phyloP scores from a whole-genome alignment of 2,113 vertebrate species.

The Coryphaenoides rupestris region DNA sequence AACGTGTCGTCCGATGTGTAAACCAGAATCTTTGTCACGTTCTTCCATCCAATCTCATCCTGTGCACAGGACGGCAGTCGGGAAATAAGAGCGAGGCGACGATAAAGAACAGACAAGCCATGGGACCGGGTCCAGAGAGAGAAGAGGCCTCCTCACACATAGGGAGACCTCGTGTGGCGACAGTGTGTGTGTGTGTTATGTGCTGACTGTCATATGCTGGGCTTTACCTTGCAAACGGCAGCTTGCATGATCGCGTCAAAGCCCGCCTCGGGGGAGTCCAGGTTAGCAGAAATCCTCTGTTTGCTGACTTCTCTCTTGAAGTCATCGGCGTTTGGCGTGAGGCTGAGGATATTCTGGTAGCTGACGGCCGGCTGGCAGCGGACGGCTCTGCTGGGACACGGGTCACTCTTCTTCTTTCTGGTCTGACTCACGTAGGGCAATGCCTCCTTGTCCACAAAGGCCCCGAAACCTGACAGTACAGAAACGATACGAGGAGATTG shows the following conservation, averaged over 20 bases:
- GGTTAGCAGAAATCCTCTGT: constrained; percentile 76
- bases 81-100: not conserved
- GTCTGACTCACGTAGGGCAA: constrained; percentile 74
- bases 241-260: constrained; percentile 80
- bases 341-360: constrained; percentile 69
- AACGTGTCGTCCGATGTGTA: constrained; percentile 81
- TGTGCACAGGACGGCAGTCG: constrained; percentile 25
- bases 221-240: constrained; percentile 73
- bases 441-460: constrained; percentile 80
- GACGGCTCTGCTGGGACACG: constrained; percentile 62
- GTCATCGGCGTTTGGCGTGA: constrained; percentile 56
- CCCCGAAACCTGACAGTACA: constrained; percentile 73
- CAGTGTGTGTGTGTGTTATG: not conserved
- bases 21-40: constrained; percentile 76
- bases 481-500: not conserved
- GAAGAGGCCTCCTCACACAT: too few relatives aligned
- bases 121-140: not conserved
- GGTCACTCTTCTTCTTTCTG: constrained; percentile 55
- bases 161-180: not conserved
- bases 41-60: constrained; percentile 76
- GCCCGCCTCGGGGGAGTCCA: constrained; percentile 78
- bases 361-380: constrained; percentile 73
- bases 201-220: not conserved
- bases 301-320: constrained; percentile 70
- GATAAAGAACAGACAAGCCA: not conserved